Conservation (phyloP, 2,888 invertebrate species). For the Cephus nigrinus region DNA sequence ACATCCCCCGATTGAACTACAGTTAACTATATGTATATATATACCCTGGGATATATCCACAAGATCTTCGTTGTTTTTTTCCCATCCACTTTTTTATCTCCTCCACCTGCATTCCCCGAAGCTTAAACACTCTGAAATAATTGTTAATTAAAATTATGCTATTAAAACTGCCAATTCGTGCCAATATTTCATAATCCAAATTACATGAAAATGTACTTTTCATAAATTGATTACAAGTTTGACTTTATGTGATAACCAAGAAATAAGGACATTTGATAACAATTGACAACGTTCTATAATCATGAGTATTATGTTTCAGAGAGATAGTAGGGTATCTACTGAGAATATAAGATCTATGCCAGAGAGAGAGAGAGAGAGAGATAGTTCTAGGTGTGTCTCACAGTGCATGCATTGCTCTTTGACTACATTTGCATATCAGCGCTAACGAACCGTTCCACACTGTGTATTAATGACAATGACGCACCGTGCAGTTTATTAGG, state of each 20-base stretch:
- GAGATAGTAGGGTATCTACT: not conserved
- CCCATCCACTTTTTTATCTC: not conserved
- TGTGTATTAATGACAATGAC: not conserved
- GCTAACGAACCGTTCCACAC: not conserved
- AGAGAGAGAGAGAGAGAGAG: no score
- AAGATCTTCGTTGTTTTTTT: not conserved
- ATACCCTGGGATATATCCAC: not conserved
- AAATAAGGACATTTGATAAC: not conserved
- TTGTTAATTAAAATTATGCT: not conserved
- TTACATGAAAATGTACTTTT: not conserved
- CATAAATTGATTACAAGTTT: not conserved
- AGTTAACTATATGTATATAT: slow-evolving; percentile 4
- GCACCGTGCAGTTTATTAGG: not conserved
- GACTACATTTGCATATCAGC: not conserved
- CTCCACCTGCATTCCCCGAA: not conserved
- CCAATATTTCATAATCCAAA: not conserved
- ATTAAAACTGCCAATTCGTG: not conserved
- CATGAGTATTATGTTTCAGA: not conserved
- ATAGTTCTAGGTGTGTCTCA: not conserved
- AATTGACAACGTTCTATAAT: not conserved
- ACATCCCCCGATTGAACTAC: not conserved
- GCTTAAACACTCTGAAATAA: not conserved
- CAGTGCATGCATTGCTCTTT: not conserved
- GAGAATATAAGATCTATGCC: not conserved
- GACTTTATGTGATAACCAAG: not conserved